These are phyloP conservation scores for Semibalanus balanoides DNA, from an alignment of 1,140 invertebrate genomes.

Conservation along the genomic window DNA sequence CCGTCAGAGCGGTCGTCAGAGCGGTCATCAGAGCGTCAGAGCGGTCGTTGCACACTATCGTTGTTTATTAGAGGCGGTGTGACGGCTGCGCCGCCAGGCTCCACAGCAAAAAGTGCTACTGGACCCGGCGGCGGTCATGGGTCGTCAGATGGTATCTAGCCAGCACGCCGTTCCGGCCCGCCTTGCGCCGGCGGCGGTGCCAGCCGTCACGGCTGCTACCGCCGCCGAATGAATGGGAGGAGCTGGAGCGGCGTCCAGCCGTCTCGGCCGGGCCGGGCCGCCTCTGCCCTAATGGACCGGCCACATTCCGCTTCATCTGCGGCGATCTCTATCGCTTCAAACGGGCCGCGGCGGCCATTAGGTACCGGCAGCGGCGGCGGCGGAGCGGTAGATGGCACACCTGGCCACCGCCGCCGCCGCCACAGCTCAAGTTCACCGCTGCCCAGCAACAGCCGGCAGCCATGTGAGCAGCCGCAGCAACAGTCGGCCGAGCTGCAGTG, in stretches of 20 bases:
- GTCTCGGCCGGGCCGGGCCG: background rate
- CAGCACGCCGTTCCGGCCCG: too few species aligned
- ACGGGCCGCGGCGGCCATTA: background rate
- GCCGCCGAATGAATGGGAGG: background rate
- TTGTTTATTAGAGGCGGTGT: background rate
- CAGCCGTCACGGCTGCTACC: too few species aligned
- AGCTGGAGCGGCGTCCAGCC: background rate
- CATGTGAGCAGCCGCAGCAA: too few species aligned
- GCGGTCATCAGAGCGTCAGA: too few species aligned
- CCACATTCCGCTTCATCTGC: background rate
- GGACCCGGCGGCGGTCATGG: background rate
- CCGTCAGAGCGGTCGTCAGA: background rate
- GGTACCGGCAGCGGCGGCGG: background rate
- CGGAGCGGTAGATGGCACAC: background rate
- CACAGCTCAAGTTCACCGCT: background rate
- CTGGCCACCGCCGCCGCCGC: background rate
- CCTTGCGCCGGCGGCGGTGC: too few species aligned
- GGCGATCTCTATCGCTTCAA: background rate
- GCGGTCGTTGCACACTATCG: background rate
- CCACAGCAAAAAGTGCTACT: background rate
- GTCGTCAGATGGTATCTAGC: background rate
- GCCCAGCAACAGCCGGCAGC: background rate
- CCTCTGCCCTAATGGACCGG: background rate
- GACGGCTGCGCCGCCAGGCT: background rate
- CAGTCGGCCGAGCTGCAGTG: too few species aligned